Evolutionary conservation across 1,140 invertebrate species (phyloP).

Genomic region (Oreohelix idahoensis): DNA sequence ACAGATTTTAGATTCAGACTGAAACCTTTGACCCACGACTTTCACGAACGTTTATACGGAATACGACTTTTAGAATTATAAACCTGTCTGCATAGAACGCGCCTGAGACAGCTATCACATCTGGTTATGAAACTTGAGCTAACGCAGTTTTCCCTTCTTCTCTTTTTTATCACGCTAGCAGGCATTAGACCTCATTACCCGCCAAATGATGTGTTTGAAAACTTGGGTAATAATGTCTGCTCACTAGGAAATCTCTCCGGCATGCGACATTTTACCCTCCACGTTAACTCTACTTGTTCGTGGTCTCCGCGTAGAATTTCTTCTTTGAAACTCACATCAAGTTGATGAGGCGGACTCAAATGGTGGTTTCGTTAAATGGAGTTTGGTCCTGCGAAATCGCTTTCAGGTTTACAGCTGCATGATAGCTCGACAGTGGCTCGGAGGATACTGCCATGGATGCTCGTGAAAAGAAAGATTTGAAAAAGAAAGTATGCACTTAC

Average conservation of each 20-base stretch:
- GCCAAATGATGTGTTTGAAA: conserved; percentile 25
- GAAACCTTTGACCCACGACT: neutral
- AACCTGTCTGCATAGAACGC: neutral
- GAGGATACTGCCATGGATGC: neutral
- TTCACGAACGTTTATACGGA: neutral
- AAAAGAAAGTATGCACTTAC: no score
- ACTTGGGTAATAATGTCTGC: conserved; percentile 3
- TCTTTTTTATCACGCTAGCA: neutral
- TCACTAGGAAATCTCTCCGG: neutral
- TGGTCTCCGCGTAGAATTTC: neutral
- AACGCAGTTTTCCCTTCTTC: neutral
- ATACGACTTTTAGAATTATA: neutral
- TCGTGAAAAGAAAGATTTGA: neutral
- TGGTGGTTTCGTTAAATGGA: neutral
- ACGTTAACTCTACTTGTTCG: neutral
- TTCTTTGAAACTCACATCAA: neutral
- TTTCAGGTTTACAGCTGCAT: neutral
- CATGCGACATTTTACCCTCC: neutral
- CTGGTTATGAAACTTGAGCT: neutral
- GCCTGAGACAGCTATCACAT: neutral
- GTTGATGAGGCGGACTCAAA: neutral
- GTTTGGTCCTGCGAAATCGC: neutral
- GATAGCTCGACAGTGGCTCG: neutral
- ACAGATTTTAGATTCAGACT: neutral
- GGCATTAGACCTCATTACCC: conserved; percentile 23